Conservation (phyloP, 1,140 invertebrate genomes). For the Armadillidium nasatum region DNA sequence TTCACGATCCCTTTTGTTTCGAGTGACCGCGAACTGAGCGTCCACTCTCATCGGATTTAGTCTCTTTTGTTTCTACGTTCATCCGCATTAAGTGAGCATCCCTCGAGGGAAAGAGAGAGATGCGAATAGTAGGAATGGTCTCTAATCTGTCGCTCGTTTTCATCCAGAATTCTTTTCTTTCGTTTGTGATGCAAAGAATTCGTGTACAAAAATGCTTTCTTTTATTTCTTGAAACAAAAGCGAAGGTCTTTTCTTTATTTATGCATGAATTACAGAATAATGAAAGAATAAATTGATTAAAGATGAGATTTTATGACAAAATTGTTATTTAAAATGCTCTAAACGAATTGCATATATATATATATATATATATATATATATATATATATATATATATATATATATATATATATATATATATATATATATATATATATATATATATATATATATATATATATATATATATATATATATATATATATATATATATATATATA, state of each 20-base stretch:
- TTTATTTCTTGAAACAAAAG: background rate
- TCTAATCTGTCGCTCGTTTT: background rate
- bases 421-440: too few relatives aligned
- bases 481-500: too few relatives aligned
- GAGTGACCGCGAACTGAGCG: conserved; percentile 40
- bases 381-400: too few relatives aligned
- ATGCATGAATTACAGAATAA: background rate
- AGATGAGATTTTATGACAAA: too few relatives aligned
- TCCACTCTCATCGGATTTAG: conserved; percentile 41
- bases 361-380: too few relatives aligned
- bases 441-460: too few relatives aligned
- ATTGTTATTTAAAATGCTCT: too few relatives aligned
- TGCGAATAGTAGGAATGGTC: background rate
- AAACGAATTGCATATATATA: too few relatives aligned
- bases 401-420: too few relatives aligned
- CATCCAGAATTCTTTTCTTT: background rate
- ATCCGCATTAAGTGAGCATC: conserved; percentile 41
- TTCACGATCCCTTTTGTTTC: conserved; percentile 43
- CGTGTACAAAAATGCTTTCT: background rate
- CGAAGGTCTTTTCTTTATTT: background rate
- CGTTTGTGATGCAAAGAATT: background rate
- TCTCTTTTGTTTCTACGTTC: conserved; percentile 38
- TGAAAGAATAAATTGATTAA: too few relatives aligned
- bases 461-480: too few relatives aligned
- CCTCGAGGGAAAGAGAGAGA: conserved; percentile 18